Base-by-base conservation (phyloP, 2,888 invertebrate genomes). In the Osmoderma eremita region DNA sequence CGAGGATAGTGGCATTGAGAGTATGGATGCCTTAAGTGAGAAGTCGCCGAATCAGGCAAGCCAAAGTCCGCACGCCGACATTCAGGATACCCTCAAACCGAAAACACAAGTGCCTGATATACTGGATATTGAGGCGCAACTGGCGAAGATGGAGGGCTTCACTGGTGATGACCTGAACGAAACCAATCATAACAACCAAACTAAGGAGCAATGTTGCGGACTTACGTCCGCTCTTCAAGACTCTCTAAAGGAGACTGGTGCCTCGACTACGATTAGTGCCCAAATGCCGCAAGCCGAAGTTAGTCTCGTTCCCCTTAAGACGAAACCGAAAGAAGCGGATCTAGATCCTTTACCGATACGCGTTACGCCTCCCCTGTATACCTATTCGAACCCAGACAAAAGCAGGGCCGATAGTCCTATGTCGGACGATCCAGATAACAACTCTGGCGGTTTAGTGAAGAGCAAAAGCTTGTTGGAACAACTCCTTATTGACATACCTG, bases 21-120 rank as follows among this genome's bases (percentile, higher is more conserved):
- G 94, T 39, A 94, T 95, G 95, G 95, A 95, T 79, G 94, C 95
- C 1, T 82, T 94, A n/a, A 94, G 94, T 17, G 95, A 95, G 80
- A 95, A 95, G 79, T 75, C 78, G 15, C 79, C 79, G 48, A 93
- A 93, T 81, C 94, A 94, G 80, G 91, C 92, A 82, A 91, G 87
- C 82, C 92, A 84, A 84, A 93, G 88, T 80, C 93, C 88, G 70
- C 88, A 83, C 75, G 77, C 83, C 72, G 78, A 80, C 70, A 75
- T 77, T 69, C 76, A 77, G 51, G 76, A 77, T 50, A 70, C 67
- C 6, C 65, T 70, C 58, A 73, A 77, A 76, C 71, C 75, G 41
- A 78, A 79, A 71, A 75, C 77, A 70, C 80, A 81, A 79, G 83
- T 86, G 75, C 86, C 87, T 78, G 85, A 85, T 75, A 84, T 88